phyloP scores from a whole-genome alignment of 2,113 vertebrate genomes.

The Antechinus flavipes region DNA sequence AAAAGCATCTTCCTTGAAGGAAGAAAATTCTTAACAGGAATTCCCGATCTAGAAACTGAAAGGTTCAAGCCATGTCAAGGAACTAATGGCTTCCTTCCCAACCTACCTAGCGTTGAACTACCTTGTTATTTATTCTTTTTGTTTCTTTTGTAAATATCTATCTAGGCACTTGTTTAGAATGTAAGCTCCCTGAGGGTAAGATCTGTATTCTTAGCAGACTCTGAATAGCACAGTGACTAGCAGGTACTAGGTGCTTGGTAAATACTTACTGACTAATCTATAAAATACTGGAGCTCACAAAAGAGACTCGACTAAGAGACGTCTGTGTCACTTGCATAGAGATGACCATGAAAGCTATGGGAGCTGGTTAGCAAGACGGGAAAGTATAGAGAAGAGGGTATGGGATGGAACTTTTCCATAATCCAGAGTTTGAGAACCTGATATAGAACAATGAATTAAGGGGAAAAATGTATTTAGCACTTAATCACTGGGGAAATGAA shows the following conservation, averaged over 20 bases:
- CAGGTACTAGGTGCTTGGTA: not conserved
- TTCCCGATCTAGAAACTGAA: not conserved
- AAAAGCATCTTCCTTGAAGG: not conserved
- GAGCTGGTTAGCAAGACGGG: not conserved
- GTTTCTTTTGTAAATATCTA: not conserved
- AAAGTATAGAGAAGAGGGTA: not conserved
- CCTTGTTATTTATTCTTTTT: not conserved
- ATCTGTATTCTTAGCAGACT: not conserved
- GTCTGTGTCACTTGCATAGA: not conserved
- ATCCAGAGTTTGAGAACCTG: not conserved
- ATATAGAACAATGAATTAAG: not conserved
- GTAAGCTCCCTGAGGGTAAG: not conserved
- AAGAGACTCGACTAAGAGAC: not conserved
- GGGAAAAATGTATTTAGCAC: too few species aligned
- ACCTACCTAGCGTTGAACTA: not conserved
- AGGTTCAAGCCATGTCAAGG: not conserved
- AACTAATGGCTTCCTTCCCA: not conserved
- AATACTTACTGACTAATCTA: not conserved
- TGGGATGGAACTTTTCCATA: not conserved
- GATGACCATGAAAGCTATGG: not conserved
- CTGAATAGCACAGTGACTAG: too few species aligned
- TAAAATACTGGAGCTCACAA: not conserved
- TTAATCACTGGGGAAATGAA: not conserved
- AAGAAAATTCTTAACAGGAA: not conserved
- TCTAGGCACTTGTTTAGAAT: not conserved